phyloP scores from a whole-genome alignment of 2,888 invertebrate genomes.

The Diachrysia chrysitis region DNA sequence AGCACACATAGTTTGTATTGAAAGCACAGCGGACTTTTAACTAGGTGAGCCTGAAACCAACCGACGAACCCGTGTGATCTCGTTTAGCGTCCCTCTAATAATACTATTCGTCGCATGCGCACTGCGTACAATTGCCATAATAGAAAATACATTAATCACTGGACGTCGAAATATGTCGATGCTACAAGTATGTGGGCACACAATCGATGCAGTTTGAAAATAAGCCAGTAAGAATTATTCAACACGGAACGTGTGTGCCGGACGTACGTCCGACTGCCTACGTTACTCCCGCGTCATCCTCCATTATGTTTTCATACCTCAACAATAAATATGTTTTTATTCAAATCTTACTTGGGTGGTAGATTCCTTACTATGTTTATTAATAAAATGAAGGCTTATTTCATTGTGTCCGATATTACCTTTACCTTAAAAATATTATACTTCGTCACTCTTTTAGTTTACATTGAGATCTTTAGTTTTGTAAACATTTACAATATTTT shows the following conservation, averaged over 20 bases:
- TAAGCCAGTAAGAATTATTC: slow-evolving; percentile 73
- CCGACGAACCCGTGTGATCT: slow-evolving; percentile 72
- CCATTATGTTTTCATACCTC: slow-evolving; percentile 38
- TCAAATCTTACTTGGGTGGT: slow-evolving; percentile 7
- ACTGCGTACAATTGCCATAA: slow-evolving; percentile 82
- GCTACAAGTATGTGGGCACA: slow-evolving; percentile 65
- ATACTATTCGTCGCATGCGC: slow-evolving; percentile 85
- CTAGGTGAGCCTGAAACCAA: slow-evolving; percentile 59
- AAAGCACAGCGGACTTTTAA: slow-evolving; percentile 66
- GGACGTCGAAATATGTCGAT: slow-evolving; percentile 70
- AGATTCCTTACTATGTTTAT: not conserved
- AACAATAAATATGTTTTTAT: slow-evolving; percentile 31
- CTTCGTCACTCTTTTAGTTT: not conserved
- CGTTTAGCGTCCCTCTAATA: slow-evolving; percentile 77
- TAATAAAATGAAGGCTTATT: not conserved
- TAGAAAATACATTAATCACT: slow-evolving; percentile 84
- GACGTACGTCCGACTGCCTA: slow-evolving; percentile 46
- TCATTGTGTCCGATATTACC: not conserved
- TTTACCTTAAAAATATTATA: not conserved
- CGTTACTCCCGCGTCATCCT: slow-evolving; percentile 27
- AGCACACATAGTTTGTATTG: slow-evolving; percentile 60
- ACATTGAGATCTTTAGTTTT: not conserved
- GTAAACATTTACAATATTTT: not conserved
- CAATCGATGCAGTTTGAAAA: slow-evolving; percentile 82
- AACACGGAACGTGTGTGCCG: slow-evolving; percentile 69